These are phyloP conservation scores for Dendrocincla fuliginosa DNA, from an alignment of 2,797 vertebrate species.

Conservation along the genomic window DNA sequence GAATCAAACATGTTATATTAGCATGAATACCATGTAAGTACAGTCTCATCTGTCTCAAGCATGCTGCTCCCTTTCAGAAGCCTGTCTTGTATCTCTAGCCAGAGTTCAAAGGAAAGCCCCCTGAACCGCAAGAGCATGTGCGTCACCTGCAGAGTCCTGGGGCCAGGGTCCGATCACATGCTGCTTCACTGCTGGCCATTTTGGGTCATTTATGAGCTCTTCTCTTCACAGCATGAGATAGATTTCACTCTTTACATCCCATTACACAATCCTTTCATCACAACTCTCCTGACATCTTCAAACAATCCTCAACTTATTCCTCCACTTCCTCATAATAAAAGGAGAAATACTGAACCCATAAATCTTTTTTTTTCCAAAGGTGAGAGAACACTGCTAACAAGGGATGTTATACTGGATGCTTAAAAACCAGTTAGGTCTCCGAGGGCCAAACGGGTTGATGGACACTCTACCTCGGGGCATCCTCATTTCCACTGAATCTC, in stretches of 20 bases:
- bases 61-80: background rate
- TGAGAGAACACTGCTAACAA: background rate
- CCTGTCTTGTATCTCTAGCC: background rate
- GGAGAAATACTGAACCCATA: background rate
- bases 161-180: background rate
- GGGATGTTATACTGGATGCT: background rate
- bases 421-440: background rate
- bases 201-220: slow-evolving; percentile 42
- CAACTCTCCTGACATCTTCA: slow-evolving; percentile 80
- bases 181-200: background rate
- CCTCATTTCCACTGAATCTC: background rate
- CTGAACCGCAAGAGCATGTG: background rate
- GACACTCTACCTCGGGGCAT: background rate
- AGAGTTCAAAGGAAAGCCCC: slow-evolving; percentile 14
- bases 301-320: slow-evolving; percentile 42
- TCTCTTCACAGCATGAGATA: slow-evolving; percentile 45
- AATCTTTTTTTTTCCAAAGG: slow-evolving; percentile 5
- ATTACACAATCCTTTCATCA: slow-evolving; percentile 85
- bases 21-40: background rate
- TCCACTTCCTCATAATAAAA: slow-evolving; percentile 11
- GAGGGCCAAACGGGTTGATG: background rate
- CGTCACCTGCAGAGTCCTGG: background rate
- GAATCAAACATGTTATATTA: background rate
- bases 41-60: background rate
- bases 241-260: slow-evolving; percentile 84